Percentiles rank a stretch among this genome's conserved stretches.
Conservation (phyloP, 2,888 invertebrate species). For the Carpatolechia fugitivella region DNA sequence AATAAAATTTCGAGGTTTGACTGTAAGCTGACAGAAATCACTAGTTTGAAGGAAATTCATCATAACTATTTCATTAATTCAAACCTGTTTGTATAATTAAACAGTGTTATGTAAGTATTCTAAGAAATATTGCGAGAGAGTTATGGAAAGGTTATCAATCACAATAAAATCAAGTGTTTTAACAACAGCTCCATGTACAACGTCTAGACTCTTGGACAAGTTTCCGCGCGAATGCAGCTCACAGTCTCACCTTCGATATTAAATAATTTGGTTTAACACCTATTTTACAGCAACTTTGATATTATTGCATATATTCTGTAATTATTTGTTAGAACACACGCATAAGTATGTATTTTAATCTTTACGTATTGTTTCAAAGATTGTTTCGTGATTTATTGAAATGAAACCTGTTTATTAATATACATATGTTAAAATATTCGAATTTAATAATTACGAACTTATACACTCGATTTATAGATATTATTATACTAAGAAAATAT, state of each 20-base stretch:
- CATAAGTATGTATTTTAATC: slow-evolving; percentile 50
- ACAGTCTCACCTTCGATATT: slow-evolving; percentile 36
- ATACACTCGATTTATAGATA: slow-evolving; percentile 80
- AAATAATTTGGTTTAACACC: slow-evolving; percentile 23
- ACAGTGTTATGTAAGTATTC: no score
- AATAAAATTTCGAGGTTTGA: slow-evolving; percentile 32
- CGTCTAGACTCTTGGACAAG: slow-evolving; percentile 36
- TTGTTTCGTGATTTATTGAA: slow-evolving; percentile 69
- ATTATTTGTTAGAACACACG: slow-evolving; percentile 58
- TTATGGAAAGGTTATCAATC: no score
- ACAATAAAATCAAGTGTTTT: no score
- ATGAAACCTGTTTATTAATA: slow-evolving; percentile 80
- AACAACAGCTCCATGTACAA: no score
- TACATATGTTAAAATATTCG: slow-evolving; percentile 81
- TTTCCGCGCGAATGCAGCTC: slow-evolving; percentile 38
- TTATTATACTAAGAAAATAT: slow-evolving; percentile 80
- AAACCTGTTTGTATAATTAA: no score
- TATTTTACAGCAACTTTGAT: slow-evolving; percentile 37
- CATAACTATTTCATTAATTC: not conserved
- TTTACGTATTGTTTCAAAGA: slow-evolving; percentile 56
- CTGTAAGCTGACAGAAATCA: slow-evolving; percentile 32
- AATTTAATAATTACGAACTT: slow-evolving; percentile 81
- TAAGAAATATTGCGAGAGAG: no score
- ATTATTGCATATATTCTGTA: slow-evolving; percentile 48
- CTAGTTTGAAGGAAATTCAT: not conserved